Evolutionary conservation across 2,888 invertebrate species (phyloP).

Genomic region (Elegia similella): DNA sequence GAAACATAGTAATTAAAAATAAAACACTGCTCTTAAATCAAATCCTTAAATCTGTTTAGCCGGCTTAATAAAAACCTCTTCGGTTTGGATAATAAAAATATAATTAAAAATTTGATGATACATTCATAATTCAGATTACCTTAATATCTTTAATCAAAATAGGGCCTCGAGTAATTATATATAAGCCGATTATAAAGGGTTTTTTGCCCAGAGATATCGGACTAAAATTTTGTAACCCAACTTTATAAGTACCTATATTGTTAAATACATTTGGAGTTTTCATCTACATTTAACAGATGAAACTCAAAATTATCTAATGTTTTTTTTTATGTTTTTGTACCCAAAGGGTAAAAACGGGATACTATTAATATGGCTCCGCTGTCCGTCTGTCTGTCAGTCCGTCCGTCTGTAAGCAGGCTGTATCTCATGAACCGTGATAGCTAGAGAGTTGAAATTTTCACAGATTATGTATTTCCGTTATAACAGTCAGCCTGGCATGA

Average conservation of each 20-base stretch:
- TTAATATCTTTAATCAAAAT: slow-evolving; percentile 32
- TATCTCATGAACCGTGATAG: no score
- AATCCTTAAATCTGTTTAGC: not conserved
- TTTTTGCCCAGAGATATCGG: slow-evolving; percentile 9
- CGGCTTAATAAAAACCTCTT: not conserved
- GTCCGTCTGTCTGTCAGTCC: no score
- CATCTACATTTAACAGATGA: not conserved
- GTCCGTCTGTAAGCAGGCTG: no score
- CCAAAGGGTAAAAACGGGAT: no score
- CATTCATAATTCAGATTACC: slow-evolving; percentile 3
- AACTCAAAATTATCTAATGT: no score
- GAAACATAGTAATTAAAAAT: not conserved
- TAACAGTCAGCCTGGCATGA: no score
- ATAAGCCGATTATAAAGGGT: slow-evolving; percentile 46
- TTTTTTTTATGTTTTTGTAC: no score
- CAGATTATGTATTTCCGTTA: no score
- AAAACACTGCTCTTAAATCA: not conserved
- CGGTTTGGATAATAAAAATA: not conserved
- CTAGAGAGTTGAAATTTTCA: no score
- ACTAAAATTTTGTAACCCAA: not conserved
- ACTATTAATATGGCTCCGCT: no score
- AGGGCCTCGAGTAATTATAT: slow-evolving; percentile 38
- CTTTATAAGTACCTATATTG: no score
- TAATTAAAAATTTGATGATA: not conserved
- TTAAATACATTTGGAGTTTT: not conserved